Evolutionary conservation across 30 jellyfish, hydroid and myxozoan species (phyloP).

Genomic region (Aurelia aurita): DNA sequence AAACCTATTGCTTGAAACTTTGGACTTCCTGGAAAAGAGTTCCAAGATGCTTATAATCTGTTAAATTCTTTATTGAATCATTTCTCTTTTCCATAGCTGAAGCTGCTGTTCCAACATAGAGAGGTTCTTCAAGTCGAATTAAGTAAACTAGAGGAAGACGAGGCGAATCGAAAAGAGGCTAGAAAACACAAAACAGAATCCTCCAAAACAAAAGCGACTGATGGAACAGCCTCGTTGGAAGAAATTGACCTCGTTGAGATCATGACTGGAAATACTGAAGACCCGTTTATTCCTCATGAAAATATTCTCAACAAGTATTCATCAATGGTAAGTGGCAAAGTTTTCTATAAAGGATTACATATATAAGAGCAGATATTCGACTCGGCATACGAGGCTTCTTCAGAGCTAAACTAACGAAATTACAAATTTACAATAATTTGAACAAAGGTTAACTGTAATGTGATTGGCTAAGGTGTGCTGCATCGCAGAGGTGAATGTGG

Average conservation of each 20-base stretch:
- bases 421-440: no score
- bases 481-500: no score
- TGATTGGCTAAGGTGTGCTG: no score
- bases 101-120: slow-evolving; percentile 47
- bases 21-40: no score
- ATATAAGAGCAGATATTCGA: no score
- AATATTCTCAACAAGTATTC: slow-evolving; percentile 61
- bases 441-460: no score
- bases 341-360: no score
- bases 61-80: no score
- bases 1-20: no score
- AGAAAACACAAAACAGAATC: slow-evolving; percentile 18
- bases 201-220: not conserved
- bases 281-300: slow-evolving; percentile 80
- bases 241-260: slow-evolving; percentile 61
- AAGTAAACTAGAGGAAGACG: slow-evolving; percentile 24
- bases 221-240: slow-evolving; percentile 20
- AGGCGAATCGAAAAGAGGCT: slow-evolving; percentile 24
- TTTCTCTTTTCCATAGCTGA: slow-evolving; percentile 11
- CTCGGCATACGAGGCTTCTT: no score
- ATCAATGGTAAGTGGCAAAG: slow-evolving; percentile 42
- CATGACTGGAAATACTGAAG: slow-evolving; percentile 60
- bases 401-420: no score
- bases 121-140: slow-evolving; percentile 50
- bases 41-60: no score